A percentile compares a stretch with the other conserved stretches of the same genome.
Conservation (phyloP, 2,797 vertebrate genomes). For the Lateolabrax maculatus region DNA sequence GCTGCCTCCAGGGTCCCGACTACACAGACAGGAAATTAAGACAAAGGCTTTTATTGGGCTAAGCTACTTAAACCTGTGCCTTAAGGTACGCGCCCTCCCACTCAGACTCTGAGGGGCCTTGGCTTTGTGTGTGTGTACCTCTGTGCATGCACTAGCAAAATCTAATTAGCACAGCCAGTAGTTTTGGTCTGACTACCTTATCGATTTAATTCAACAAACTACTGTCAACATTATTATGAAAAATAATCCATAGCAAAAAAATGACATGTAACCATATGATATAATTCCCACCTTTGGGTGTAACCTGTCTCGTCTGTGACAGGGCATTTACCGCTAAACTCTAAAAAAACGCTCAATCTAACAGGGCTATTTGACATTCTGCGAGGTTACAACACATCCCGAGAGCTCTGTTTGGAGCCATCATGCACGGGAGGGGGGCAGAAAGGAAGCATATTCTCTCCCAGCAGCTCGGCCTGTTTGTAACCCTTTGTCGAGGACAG, state of each 20-base stretch:
- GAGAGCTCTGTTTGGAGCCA: slow-evolving; percentile 60
- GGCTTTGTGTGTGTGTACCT: slow-evolving; percentile 36
- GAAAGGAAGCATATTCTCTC: slow-evolving; percentile 74
- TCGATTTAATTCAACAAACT: slow-evolving; percentile 28
- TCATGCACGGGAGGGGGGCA: slow-evolving; percentile 34
- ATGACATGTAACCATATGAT: slow-evolving; percentile 22
- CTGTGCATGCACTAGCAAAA: slow-evolving; percentile 27
- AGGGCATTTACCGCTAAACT: slow-evolving; percentile 38
- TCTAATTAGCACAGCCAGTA: slow-evolving; percentile 45
- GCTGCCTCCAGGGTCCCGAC: slow-evolving; percentile 24
- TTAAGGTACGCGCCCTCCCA: slow-evolving; percentile 48
- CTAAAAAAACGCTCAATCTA: slow-evolving; percentile 34
- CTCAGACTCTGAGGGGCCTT: slow-evolving; percentile 20
- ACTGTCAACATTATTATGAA: slow-evolving; percentile 25
- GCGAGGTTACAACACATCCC: slow-evolving; percentile 69
- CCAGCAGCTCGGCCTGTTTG: slow-evolving; percentile 60
- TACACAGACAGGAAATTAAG: slow-evolving; percentile 62
- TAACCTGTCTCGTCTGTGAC: slow-evolving; percentile 26
- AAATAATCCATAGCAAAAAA: slow-evolving; percentile 36
- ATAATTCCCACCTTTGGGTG: slow-evolving; percentile 37
- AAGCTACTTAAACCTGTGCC: slow-evolving; percentile 57
- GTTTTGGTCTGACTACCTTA: slow-evolving; percentile 18
- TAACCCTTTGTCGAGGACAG: slow-evolving; percentile 72
- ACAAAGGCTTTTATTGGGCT: slow-evolving; percentile 60
- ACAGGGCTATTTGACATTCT: slow-evolving; percentile 73